Evolutionary conservation across 1,140 invertebrate genomes (phyloP).

Genomic region (Hyles vespertilio): DNA sequence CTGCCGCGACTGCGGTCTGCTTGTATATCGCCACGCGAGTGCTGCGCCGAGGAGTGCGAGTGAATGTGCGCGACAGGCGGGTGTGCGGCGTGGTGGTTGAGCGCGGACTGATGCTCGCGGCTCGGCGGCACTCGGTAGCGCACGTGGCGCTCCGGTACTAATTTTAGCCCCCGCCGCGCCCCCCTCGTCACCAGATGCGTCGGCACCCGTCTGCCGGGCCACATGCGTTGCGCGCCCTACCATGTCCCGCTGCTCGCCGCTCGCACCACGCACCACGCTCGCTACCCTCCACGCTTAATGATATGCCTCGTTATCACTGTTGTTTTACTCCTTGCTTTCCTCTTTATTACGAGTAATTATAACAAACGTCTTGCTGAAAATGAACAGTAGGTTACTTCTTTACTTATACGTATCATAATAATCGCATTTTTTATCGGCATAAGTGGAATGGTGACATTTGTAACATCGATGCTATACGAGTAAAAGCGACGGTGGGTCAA

Average conservation of each 20-base stretch:
- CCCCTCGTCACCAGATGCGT: conserved; percentile 65
- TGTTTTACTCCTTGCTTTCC: conserved; percentile 9
- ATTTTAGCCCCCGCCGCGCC: conserved; percentile 66
- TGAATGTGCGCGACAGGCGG: conserved; percentile 28
- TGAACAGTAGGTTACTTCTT: too few species aligned
- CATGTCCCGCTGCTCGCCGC: conserved; percentile 41
- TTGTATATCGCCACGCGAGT: conserved; percentile 32
- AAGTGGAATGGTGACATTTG: background rate
- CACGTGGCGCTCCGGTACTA: conserved; percentile 69
- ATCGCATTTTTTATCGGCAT: background rate
- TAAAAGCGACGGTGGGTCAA: conserved; percentile 8
- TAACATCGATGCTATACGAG: too few species aligned
- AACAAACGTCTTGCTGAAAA: background rate
- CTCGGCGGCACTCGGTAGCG: conserved; percentile 19
- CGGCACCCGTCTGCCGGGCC: conserved; percentile 43
- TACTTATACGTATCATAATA: background rate
- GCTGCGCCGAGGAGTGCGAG: conserved; percentile 12
- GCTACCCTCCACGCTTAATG: conserved; percentile 42
- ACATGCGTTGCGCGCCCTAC: conserved; percentile 55
- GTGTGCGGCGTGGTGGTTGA: conserved; percentile 46
- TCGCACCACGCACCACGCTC: conserved; percentile 38
- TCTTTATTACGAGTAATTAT: background rate
- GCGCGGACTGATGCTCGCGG: conserved; percentile 60
- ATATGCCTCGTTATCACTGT: conserved; percentile 63
- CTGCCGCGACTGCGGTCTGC: conserved; percentile 46